Evolutionary conservation across 1,140 invertebrate species (phyloP), one percentile per base, ranked within the genome.

Genomic region (Drosophila yakuba): DNA sequence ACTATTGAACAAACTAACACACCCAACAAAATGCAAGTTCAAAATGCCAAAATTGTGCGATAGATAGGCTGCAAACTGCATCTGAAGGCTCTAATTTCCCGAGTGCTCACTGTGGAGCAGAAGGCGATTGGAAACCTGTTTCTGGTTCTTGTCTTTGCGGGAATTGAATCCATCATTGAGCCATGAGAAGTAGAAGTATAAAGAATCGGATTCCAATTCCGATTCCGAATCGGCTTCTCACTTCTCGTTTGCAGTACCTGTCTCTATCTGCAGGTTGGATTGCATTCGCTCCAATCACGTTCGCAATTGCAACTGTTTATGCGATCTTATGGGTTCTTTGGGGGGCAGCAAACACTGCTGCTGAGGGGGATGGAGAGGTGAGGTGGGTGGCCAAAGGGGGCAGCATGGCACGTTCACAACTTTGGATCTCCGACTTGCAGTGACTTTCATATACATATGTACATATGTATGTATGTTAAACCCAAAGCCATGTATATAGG

Each of bases 221-320:
- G 60, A 62, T 59, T 62, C 39, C 54, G 59, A 41, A 28, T 62
- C 36, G 55, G 23, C 58, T 57, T 56, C 15, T 23, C 32, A 56
- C 58, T 61, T 15, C 39, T 51, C 6, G 41, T 11, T 48, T 32
- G 32, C 62, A 59, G 62, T 61, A 35, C 2, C 14, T 32, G 63
- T 23, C 36, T 61, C 57, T 47, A 43, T 32, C 35, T 47, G 38
- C 32, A 32, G 62, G 43, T 32, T 69, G 71, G 36, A 74, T 66
- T 74, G 62, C 62, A 50, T 47, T 68, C 67, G 64, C 80, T 80
- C 62, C 75, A 85, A 84, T 84, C 80, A 84, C 80, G 80, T 84
- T 85, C 82, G 80, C 78, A 84, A 84, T 80, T 84, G 81, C 78
- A 84, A 84, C 80, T 84, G 80, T 84, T 80, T 68, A 80, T 84